Percentiles rank a stretch among this genome's conserved stretches.
These are phyloP conservation scores for Eciton burchellii DNA, from an alignment of 1,140 invertebrate species.

Conservation along the genomic window DNA sequence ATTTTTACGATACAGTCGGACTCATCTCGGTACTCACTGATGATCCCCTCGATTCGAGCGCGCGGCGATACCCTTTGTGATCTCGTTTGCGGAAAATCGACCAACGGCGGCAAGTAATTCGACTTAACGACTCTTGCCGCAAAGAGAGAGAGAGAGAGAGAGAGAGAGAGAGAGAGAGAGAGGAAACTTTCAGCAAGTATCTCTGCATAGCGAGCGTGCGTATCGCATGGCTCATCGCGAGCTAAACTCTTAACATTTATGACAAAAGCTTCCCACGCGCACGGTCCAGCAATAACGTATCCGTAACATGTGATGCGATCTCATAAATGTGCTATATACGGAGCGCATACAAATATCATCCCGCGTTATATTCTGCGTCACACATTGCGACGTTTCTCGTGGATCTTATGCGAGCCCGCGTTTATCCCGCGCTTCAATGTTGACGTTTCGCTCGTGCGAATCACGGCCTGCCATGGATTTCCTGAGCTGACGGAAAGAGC, in stretches of 20 bases:
- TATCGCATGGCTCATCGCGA: background rate
- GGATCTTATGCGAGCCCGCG: conserved; percentile 6
- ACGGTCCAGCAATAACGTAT: conserved; percentile 6
- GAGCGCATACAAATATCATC: conserved; percentile 6
- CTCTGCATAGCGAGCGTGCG: no score
- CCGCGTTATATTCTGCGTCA: background rate
- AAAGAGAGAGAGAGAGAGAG: no score
- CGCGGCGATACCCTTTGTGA: background rate
- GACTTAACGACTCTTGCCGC: background rate
- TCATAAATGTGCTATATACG: conserved; percentile 13
- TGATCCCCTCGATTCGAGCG: conserved; percentile 17
- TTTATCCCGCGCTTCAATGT: background rate
- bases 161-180: no score
- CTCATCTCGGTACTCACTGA: conserved; percentile 6
- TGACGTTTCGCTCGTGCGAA: background rate
- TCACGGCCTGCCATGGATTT: background rate
- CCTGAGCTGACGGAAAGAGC: background rate
- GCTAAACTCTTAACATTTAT: conserved; percentile 56
- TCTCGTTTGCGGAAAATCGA: conserved; percentile 6
- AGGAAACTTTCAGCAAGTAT: no score
- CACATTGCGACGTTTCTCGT: conserved; percentile 3
- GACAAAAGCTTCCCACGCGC: conserved; percentile 33
- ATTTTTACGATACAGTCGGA: conserved; percentile 6
- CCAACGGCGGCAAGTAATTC: conserved; percentile 4
- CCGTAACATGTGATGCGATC: background rate